Conservation (phyloP, 2,888 invertebrate species). For the Oxyscelio sp. region DNA sequence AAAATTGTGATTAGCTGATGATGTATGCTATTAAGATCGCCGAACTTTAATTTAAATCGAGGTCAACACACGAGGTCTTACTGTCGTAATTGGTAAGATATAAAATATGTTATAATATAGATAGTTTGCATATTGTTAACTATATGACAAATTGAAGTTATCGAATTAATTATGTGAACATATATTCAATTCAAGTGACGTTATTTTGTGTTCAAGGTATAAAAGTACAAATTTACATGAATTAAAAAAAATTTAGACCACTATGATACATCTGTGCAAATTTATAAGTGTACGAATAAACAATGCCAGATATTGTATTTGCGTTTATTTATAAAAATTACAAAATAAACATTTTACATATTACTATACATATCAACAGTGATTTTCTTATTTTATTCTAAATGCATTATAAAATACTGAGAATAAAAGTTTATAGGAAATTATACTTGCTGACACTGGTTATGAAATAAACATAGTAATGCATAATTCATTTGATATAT, state of each 20-base stretch:
- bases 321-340: slow-evolving; percentile 36
- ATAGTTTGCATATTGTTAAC: slow-evolving; percentile 35
- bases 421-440: too few species aligned
- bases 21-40: slow-evolving; percentile 45
- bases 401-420: background rate
- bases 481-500: too few species aligned
- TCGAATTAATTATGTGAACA: slow-evolving; percentile 12
- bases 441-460: too few species aligned
- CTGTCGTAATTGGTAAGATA: slow-evolving; percentile 47
- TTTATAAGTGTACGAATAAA: slow-evolving; percentile 20
- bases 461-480: too few species aligned
- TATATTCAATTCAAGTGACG: slow-evolving; percentile 3
- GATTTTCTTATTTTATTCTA: background rate
- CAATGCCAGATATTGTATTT: slow-evolving; percentile 15
- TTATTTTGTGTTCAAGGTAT: slow-evolving; percentile 8
- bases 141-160: slow-evolving; percentile 22
- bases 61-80: slow-evolving; percentile 47
- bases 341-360: slow-evolving; percentile 38
- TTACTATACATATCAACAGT: slow-evolving; percentile 13
- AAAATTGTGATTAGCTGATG: slow-evolving; percentile 50
- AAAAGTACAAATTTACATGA: slow-evolving; percentile 5
- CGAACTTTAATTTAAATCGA: slow-evolving; percentile 66
- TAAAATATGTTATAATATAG: slow-evolving; percentile 49
- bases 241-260: slow-evolving; percentile 8
- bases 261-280: background rate